phyloP scores from a whole-genome alignment of 2,888 invertebrate genomes.

The Tinea pellionella region DNA sequence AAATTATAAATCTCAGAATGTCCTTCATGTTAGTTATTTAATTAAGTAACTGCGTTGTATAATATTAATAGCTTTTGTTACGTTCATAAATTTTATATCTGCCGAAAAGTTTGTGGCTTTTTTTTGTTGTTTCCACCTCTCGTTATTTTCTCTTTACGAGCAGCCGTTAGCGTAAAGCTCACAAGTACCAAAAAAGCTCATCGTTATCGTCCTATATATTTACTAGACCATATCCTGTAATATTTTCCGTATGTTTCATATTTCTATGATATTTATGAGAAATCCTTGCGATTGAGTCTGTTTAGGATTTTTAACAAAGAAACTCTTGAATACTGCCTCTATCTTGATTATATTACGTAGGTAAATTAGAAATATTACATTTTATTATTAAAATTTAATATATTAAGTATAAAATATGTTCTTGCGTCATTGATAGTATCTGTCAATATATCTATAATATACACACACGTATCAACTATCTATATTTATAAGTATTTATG shows the following conservation, averaged over 20 bases:
- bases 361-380: background rate
- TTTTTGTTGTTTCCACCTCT: background rate
- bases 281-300: background rate
- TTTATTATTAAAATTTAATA: background rate
- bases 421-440: no score
- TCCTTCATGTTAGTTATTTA: no score
- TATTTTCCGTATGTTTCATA: background rate
- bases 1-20: no score
- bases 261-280: background rate
- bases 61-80: background rate
- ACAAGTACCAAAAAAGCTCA: background rate
- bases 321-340: background rate
- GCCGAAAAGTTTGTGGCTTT: background rate
- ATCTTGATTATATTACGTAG: no score
- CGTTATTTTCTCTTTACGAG: constrained; percentile 6
- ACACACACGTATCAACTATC: background rate
- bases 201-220: background rate
- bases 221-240: background rate
- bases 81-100: background rate
- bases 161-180: background rate
- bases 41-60: background rate
- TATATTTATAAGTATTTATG: background rate
- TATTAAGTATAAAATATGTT: background rate
- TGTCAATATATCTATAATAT: background rate
- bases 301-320: background rate